Evolutionary conservation across 1,140 invertebrate species (phyloP).

Genomic region (Drosophila pachea): DNA sequence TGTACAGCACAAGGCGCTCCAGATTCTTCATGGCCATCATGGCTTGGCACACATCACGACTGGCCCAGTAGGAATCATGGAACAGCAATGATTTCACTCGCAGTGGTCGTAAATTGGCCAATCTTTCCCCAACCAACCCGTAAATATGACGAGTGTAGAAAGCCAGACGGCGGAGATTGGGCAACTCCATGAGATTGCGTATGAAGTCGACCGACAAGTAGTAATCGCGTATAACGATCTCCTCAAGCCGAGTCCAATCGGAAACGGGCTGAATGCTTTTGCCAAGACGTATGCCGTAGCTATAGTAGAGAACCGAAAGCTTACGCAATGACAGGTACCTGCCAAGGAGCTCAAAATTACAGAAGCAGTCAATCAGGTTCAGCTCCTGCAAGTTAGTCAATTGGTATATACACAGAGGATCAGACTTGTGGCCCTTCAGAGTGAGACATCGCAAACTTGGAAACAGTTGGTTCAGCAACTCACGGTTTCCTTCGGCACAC

Average conservation of each 20-base stretch:
- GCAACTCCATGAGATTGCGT: constrained; percentile 32
- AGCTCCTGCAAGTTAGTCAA: constrained; percentile 38
- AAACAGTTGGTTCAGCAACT: constrained; percentile 44
- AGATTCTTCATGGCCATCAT: constrained; percentile 43
- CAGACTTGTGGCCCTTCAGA: constrained; percentile 37
- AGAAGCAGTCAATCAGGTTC: constrained; percentile 44
- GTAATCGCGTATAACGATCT: constrained; percentile 56
- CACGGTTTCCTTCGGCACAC: constrained; percentile 30
- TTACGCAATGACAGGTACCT: constrained; percentile 46
- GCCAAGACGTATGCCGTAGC: constrained; percentile 35
- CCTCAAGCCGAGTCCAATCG: constrained; percentile 42
- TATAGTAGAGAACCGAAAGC: constrained; percentile 39
- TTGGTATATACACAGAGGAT: constrained; percentile 29
- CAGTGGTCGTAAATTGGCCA: constrained; percentile 6
- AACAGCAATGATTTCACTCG: constrained; percentile 47
- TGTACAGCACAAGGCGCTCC: constrained; percentile 33
- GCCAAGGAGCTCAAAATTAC: constrained; percentile 36
- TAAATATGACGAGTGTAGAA: constrained; percentile 59
- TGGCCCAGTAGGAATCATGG: constrained; percentile 56
- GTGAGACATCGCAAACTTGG: constrained; percentile 34
- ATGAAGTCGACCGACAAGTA: constrained; percentile 48
- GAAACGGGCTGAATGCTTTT: constrained; percentile 6
- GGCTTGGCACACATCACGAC: constrained; percentile 6
- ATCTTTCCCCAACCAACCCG: constrained; percentile 3
- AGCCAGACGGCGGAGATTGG: constrained; percentile 28